A percentile compares a stretch with the other conserved stretches of the same genome.
phyloP scores from a whole-genome alignment of 2,888 invertebrate genomes.

The Pollenia griseotomentosa region DNA sequence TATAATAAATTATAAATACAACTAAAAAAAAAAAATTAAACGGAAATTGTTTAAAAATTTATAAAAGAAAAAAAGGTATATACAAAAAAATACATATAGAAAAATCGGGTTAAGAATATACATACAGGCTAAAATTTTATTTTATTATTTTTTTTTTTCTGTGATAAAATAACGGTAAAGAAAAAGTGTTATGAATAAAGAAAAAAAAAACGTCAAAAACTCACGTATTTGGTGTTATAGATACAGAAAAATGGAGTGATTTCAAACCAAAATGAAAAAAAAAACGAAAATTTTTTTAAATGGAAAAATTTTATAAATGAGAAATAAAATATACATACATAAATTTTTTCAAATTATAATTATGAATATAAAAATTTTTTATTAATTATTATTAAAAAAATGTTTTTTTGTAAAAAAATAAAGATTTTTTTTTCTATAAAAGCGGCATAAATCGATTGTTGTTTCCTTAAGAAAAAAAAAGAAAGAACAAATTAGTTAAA shows the following conservation, averaged over 20 bases:
- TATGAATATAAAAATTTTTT: slow-evolving; percentile 16
- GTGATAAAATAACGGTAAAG: slow-evolving; percentile 45
- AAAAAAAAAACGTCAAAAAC: slow-evolving; percentile 50
- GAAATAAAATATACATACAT: background rate
- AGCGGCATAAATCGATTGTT: slow-evolving; percentile 80
- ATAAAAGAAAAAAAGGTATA: slow-evolving; percentile 48
- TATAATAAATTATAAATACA: slow-evolving; percentile 41
- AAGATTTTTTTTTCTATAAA: slow-evolving; percentile 7
- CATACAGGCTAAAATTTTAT: slow-evolving; percentile 24
- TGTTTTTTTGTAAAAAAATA: background rate
- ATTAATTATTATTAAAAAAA: background rate
- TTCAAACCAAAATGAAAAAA: slow-evolving; percentile 20
- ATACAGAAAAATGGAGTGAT: slow-evolving; percentile 70
- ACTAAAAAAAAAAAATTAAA: background rate
- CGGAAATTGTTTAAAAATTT: slow-evolving; percentile 20
- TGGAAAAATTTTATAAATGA: background rate
- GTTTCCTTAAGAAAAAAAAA: slow-evolving; percentile 48
- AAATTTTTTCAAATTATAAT: background rate
- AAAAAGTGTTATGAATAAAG: slow-evolving; percentile 59
- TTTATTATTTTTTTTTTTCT: background rate
- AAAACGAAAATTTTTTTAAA: slow-evolving; percentile 9
- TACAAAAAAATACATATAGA: slow-evolving; percentile 33
- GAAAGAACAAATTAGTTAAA: slow-evolving; percentile 23
- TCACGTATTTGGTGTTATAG: slow-evolving; percentile 62
- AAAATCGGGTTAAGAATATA: slow-evolving; percentile 54